Evolutionary conservation across 23 tunicate species (phyloP).

Genomic region (Diplosoma virens): DNA sequence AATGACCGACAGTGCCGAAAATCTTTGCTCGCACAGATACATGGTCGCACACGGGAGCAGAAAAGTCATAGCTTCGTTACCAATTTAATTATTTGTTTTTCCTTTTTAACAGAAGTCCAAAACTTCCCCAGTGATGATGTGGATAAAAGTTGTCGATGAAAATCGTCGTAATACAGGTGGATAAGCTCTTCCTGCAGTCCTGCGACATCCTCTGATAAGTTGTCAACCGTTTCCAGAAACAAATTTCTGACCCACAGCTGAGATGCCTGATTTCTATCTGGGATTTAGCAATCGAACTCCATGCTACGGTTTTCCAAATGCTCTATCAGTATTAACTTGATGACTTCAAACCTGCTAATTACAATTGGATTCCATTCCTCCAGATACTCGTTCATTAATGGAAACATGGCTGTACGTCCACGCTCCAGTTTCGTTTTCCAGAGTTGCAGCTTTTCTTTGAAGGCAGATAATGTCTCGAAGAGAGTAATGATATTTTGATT

Average conservation of each 20-base stretch:
- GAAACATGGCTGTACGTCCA: too few species aligned
- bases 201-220: background rate
- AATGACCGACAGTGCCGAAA: too few species aligned
- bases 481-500: too few species aligned
- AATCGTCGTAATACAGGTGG: background rate
- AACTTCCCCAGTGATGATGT: background rate
- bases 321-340: too few species aligned
- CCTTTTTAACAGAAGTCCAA: background rate
- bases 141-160: background rate
- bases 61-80: background rate
- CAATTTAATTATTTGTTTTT: background rate
- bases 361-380: too few species aligned
- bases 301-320: background rate
- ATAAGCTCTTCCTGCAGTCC: background rate
- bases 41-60: background rate
- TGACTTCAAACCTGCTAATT: too few species aligned
- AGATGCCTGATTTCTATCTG: background rate
- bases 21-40: too few species aligned
- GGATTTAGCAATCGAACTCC: background rate
- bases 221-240: background rate
- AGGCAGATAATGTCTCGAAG: too few species aligned
- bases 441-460: too few species aligned
- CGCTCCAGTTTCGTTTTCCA: too few species aligned
- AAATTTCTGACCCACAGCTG: too few species aligned
- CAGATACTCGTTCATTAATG: too few species aligned